Evolutionary conservation across 2,888 invertebrate genomes (phyloP).

Genomic region (Venustoraphidia nigricollis): DNA sequence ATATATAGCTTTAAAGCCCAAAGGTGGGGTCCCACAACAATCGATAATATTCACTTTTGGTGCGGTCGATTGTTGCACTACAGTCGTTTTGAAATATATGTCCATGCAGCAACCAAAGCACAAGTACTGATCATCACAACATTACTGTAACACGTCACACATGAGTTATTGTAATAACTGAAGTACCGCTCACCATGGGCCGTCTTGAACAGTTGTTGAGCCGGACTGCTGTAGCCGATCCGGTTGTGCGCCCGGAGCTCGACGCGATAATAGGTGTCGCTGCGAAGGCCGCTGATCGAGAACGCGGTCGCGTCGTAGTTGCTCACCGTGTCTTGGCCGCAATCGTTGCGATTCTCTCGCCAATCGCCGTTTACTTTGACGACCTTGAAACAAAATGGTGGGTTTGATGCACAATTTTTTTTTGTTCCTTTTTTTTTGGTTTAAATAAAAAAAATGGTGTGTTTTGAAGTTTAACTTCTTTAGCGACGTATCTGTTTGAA

Average conservation of each 20-base stretch:
- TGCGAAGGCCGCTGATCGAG: constrained; percentile 50
- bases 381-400: constrained; percentile 30
- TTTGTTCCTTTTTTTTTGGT: no score
- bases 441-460: no score
- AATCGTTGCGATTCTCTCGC: constrained; percentile 33
- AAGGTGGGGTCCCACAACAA: no score
- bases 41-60: no score
- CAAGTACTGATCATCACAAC: no score
- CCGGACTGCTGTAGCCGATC: constrained; percentile 68
- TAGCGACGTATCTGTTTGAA: no score
- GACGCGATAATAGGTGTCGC: constrained; percentile 72
- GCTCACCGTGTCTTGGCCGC: constrained; percentile 41
- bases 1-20: no score
- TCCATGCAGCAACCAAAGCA: neutral
- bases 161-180: constrained; percentile 7
- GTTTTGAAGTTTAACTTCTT: no score
- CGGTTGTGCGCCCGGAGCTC: constrained; percentile 74
- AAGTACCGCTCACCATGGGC: constrained; percentile 59
- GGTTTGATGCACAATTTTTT: no score
- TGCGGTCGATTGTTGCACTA: no score
- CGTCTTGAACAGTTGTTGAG: constrained; percentile 67
- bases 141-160: neutral
- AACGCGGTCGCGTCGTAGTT: constrained; percentile 46
- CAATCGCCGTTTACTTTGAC: constrained; percentile 52
- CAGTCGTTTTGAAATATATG: neutral